Evolutionary conservation across 1,140 invertebrate genomes (phyloP), one percentile per base, ranked within the genome.

Genomic region (Octopus sinensis): DNA sequence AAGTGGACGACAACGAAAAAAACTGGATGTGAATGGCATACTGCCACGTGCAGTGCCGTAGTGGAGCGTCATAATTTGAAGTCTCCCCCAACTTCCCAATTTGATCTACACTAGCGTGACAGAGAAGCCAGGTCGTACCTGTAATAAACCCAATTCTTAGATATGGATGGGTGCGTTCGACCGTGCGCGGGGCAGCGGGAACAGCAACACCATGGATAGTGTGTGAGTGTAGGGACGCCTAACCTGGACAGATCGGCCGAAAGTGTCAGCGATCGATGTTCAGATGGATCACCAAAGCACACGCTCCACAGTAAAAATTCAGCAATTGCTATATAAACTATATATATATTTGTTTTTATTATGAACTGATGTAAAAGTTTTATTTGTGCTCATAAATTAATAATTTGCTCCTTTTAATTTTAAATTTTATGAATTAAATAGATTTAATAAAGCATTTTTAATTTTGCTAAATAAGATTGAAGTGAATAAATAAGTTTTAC

Each of bases 11-110:
- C 23, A 23, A 23, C 23, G 23, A 76, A 76, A 10, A 77, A 77
- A 77, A 77, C 5, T 0, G 17, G 17, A 12, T 6, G 76, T 51
- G n/a, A 6, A 77, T 30, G 76, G 76, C 76, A 77, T 17, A 77
- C 76, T 77, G 76, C 76, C 76, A 77, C 76, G 43, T 53, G 76
- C 76, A 77, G 76, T 43, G 76, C 76, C 76, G 76, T 52, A 43
- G 13, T 77, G 76, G 76, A 77, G 76, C 76, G 76, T 51, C 76
- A 73, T 43, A 53, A 53, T 52, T 52, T 52, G 76, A 77, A 77
- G 76, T 77, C 43, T 43, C 76, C 76, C 76, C 76, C 76, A 77
- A 77, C 76, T 77, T 77, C 76, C 76, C 76, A 77, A 77, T 77
- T 77, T 77, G 52, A 53, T 77, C 76, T 77, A 77, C 76, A 77